Percentiles rank a stretch among this genome's conserved stretches.
Conservation (phyloP, 1,140 invertebrate species). For the Zelostemma sp. region DNA sequence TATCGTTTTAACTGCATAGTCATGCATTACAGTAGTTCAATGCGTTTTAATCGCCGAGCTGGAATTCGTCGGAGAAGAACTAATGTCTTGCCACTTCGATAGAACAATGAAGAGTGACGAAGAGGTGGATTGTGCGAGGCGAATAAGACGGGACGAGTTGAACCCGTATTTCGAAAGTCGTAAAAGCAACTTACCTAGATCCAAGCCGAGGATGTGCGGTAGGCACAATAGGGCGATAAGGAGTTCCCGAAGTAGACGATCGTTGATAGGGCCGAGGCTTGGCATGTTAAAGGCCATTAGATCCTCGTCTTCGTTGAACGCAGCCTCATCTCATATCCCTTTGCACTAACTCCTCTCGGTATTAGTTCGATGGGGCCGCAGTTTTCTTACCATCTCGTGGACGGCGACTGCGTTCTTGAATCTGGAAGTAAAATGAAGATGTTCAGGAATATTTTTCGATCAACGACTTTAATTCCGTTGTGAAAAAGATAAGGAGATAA, state of each 20-base stretch:
- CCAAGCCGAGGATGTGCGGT: constrained; percentile 47
- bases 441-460: neutral
- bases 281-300: constrained; percentile 63
- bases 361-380: constrained; percentile 39
- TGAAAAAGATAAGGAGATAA: too few species aligned
- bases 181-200: constrained; percentile 58
- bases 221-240: constrained; percentile 57
- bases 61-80: constrained; percentile 21
- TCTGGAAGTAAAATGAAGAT: constrained; percentile 36
- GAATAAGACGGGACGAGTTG: constrained; percentile 3
- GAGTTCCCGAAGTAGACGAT: constrained; percentile 52
- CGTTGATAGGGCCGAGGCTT: constrained; percentile 49
- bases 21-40: constrained; percentile 28
- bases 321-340: constrained; percentile 55
- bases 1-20: constrained; percentile 28
- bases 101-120: constrained; percentile 22
- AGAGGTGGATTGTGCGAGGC: neutral
- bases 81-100: constrained; percentile 23
- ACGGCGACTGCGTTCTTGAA: constrained; percentile 8
- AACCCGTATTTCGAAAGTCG: constrained; percentile 27
- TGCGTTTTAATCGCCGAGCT: constrained; percentile 33
- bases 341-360: constrained; percentile 25
- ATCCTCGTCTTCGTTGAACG: constrained; percentile 52
- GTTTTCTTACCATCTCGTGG: constrained; percentile 45
- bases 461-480: too few species aligned